A percentile compares a stretch with the other conserved stretches of the same genome.
These are phyloP conservation scores for Smittia aterrima DNA, from an alignment of 2,888 invertebrate genomes.

Conservation along the genomic window DNA sequence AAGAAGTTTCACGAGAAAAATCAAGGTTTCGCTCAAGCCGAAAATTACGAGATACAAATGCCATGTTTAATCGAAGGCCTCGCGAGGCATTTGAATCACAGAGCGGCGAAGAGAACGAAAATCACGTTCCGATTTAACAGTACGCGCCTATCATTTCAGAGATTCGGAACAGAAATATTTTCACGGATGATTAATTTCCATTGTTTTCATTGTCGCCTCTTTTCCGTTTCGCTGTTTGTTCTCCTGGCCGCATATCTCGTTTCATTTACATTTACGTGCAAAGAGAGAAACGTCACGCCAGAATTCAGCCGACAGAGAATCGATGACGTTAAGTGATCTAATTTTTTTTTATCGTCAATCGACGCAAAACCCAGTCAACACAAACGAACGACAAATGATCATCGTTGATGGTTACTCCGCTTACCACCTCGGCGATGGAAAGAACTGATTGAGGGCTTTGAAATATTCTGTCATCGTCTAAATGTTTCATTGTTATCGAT, in stretches of 20 bases:
- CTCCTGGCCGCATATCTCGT: neutral
- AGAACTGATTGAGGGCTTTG: neutral
- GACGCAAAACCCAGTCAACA: neutral
- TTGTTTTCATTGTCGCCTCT: slow-evolving; percentile 23
- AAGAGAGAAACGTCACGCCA: neutral
- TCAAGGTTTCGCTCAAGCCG: neutral
- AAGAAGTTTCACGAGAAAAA: slow-evolving; percentile 8
- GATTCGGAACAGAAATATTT: slow-evolving; percentile 6
- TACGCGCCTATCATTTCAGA: slow-evolving; percentile 35
- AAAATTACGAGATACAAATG: neutral
- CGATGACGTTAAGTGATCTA: neutral
- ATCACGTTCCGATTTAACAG: slow-evolving; percentile 18
- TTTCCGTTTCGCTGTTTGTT: slow-evolving; percentile 8
- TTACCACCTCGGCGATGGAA: neutral
- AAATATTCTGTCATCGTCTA: neutral
- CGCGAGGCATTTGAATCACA: neutral
- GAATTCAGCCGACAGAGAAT: too few species aligned
- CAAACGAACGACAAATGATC: neutral
- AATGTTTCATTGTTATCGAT: neutral
- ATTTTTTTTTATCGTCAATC: neutral
- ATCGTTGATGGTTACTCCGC: neutral
- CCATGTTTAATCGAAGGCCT: slow-evolving; percentile 10
- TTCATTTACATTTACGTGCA: neutral
- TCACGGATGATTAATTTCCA: slow-evolving; percentile 39
- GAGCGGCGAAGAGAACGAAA: neutral